phyloP scores from a whole-genome alignment of 2,888 invertebrate species.

The Oxycera nigricornis region DNA sequence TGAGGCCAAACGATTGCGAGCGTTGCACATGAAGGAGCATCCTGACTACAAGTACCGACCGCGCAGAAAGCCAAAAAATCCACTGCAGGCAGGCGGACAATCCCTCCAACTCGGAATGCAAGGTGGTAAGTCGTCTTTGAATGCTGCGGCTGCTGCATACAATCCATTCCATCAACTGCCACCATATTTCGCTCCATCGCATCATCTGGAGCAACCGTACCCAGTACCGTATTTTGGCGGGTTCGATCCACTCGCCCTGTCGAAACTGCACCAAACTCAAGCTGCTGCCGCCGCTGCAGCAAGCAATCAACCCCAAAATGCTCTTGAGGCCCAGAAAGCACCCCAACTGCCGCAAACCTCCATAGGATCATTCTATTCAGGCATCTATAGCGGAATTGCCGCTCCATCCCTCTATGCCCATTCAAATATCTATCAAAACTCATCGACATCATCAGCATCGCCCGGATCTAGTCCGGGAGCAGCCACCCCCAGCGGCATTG shows the following conservation, averaged over 20 bases:
- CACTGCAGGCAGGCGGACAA: conserved; percentile 64
- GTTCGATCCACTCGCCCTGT: conserved; percentile 60
- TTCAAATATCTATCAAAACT: conserved; percentile 61
- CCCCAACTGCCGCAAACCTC: conserved; percentile 60
- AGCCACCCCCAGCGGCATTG: conserved; percentile 55
- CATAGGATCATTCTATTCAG: conserved; percentile 61
- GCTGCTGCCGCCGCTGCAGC: conserved; percentile 59
- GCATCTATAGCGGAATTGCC: conserved; percentile 61
- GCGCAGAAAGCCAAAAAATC: conserved; percentile 81
- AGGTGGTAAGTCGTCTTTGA: conserved; percentile 51
- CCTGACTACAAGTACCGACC: conserved; percentile 92
- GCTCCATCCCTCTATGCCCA: conserved; percentile 60
- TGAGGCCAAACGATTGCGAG: conserved; percentile 88
- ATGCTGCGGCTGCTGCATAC: conserved; percentile 64
- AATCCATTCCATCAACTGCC: conserved; percentile 73
- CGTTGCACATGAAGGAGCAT: conserved; percentile 89
- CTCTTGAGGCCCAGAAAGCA: conserved; percentile 59
- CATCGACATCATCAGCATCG: conserved; percentile 57
- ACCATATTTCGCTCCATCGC: conserved; percentile 78
- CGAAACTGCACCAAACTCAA: conserved; percentile 60
- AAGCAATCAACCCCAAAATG: conserved; percentile 56
- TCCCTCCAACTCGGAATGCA: conserved; percentile 50
- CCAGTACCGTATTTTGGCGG: conserved; percentile 62
- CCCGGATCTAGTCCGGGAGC: conserved; percentile 61
- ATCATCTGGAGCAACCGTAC: conserved; percentile 70